Base-by-base conservation (phyloP, 2,113 vertebrate species). In the Ammodytes dubius region DNA sequence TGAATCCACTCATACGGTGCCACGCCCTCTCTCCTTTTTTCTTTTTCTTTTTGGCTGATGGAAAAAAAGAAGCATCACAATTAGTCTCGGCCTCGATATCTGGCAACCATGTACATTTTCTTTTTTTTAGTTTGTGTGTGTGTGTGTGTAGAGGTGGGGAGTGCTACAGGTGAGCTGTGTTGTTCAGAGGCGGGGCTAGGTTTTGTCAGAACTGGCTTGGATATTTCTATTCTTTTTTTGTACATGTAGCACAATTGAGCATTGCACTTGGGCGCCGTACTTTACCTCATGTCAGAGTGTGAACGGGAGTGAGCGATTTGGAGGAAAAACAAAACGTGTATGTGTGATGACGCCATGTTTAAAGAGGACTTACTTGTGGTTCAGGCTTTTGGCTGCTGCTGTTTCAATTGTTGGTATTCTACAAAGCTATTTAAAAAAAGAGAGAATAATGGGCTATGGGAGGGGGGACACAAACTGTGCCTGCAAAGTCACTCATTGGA, bases 261-360 rank as follows among this genome's bases (percentile, higher is more conserved):
- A 95, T 96, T 97, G 97, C 96, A 97, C 97, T 97, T 95, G 95
- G 93, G 95, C 95, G 93, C 96, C 96, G 95, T 95, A 96, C 95
- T 96, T 97, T 97, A 98, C 97, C 97, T 99, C 97, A 97, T 96
- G 96, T 96, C 96, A 96, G 88, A 91, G 91, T 95, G 93, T 92
- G 92, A 95, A 94, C 93, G 95, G 94, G 77, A 88, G 76, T 39
- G 77, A 73, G 54, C 47, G 63, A 60, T 74, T 58, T 52, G 68
- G 87, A 77, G 7, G 13, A 3, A 12, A 47, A 58, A 19, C 15
- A 39, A 57, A 35, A 66, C 19, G 61, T 87, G 78, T 91, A 73
- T 81, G 81, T 88, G 85, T 94, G 95, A 94, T 95, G 86, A 70
- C 70, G 60, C 80, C 35, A 74, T 80, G 54, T 83, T 71, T n/a